phyloP scores from a whole-genome alignment of 1,140 invertebrate genomes.

The Venturia canescens region DNA sequence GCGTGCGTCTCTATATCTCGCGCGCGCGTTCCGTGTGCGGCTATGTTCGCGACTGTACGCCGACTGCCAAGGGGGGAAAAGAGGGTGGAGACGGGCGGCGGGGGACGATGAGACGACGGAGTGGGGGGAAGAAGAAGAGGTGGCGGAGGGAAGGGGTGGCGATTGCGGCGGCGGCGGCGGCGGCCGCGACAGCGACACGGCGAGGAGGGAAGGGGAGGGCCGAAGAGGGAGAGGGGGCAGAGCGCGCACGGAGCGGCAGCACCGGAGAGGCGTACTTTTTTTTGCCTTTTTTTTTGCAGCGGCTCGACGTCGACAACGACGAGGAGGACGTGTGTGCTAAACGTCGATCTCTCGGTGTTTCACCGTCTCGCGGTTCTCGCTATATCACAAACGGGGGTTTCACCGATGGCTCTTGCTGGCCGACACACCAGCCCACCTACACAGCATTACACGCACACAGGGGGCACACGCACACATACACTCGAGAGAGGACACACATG shows the following conservation, averaged over 20 bases:
- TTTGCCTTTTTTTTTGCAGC: slow-evolving; percentile 31
- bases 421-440: slow-evolving; percentile 17
- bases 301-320: slow-evolving; percentile 31
- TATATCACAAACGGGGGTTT: slow-evolving; percentile 16
- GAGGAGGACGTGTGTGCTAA: slow-evolving; percentile 11
- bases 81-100: slow-evolving; percentile 19
- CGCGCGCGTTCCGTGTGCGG: slow-evolving; percentile 20
- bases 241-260: slow-evolving; percentile 31
- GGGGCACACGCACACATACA: slow-evolving; percentile 16
- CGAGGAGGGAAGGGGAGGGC: neutral
- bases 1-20: slow-evolving; percentile 17
- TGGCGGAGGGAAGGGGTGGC: neutral
- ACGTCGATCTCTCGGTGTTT: slow-evolving; percentile 17
- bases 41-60: slow-evolving; percentile 30
- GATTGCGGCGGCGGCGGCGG: no score
- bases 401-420: slow-evolving; percentile 10
- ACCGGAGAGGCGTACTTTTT: slow-evolving; percentile 30
- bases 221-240: slow-evolving; percentile 6
- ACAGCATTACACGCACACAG: neutral
- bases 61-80: slow-evolving; percentile 3
- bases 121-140: neutral
- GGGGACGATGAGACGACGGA: neutral
- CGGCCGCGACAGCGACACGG: no score
- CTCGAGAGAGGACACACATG: neutral
- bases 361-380: slow-evolving; percentile 11